Percentiles rank a stretch among this genome's conserved stretches.
Conservation (phyloP, 2,888 invertebrate genomes). For the Mermis nigrescens region DNA sequence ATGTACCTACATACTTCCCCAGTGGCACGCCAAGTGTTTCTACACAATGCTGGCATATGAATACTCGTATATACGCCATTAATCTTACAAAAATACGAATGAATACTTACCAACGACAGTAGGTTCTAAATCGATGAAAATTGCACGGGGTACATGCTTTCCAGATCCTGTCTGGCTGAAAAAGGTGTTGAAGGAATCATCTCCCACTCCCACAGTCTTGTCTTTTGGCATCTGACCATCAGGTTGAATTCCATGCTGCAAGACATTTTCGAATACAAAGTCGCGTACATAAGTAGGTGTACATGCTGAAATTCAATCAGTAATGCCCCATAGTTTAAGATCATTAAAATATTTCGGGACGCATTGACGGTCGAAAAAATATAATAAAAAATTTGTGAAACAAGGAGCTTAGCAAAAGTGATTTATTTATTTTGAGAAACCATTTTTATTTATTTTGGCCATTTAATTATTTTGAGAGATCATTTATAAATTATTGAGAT, state of each 20-base stretch:
- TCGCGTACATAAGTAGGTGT: too few species aligned
- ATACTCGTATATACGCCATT: background rate
- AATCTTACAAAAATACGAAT: background rate
- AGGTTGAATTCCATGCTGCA: constrained; percentile 39
- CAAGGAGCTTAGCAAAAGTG: background rate
- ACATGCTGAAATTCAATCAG: too few species aligned
- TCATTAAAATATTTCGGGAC: too few species aligned
- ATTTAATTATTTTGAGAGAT: too few species aligned
- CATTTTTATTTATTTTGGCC: too few species aligned
- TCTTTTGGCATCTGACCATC: constrained; percentile 31
- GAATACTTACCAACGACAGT: constrained; percentile 53
- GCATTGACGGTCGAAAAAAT: too few species aligned
- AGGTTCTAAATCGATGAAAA: constrained; percentile 84
- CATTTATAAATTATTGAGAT: too few species aligned
- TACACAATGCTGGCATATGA: constrained; percentile 13
- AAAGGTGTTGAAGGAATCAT: constrained; percentile 67
- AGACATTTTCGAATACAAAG: constrained; percentile 53
- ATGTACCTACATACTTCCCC: too few species aligned
- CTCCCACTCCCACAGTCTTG: constrained; percentile 41
- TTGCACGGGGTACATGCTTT: constrained; percentile 80
- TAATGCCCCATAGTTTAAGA: too few species aligned
- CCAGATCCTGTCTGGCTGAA: constrained; percentile 69
- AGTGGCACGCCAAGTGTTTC: too few species aligned
- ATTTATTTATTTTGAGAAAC: too few species aligned
- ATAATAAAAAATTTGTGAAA: background rate